Base-by-base conservation (phyloP, 2,888 invertebrate genomes). In the Lymantria dispar region DNA sequence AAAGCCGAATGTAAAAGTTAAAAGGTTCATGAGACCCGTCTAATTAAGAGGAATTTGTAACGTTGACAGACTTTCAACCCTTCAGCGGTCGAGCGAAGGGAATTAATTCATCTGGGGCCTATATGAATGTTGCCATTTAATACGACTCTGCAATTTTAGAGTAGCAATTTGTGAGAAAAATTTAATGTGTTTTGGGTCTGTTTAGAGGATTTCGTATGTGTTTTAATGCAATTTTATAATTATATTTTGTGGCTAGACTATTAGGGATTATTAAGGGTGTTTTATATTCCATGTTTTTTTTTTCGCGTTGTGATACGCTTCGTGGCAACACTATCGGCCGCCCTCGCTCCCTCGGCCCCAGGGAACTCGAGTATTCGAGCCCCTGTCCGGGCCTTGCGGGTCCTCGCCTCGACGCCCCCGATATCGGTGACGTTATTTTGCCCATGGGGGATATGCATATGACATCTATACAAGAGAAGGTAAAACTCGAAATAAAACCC, bases 41-140 rank as follows among this genome's bases (percentile, higher is more conserved):
- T 74, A 73, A 74, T 73, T 72, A 71, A 66, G 64, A 58, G 62
- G 59, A 64, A 73, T 74, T 74, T 70, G 73, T 65, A 62, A 61
- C 61, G 64, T 51, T 63, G 62, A 64, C 68, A 68, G 55, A 58
- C 50, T 57, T 65, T 57, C 56, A 57, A 68, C 66, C 69, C 65
- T 64, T 55, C 58, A 62, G 51, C 46, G 54, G 64, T 52, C 52
- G 54, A 39, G 51, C 37, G 45, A 48, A 64, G 49, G 54, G 60
- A 69, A 71, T 69, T 69, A 67, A 67, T 62, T 67, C 63, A 62
- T 68, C 60, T 50, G 66, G 55, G 55, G 62, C 60, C 57, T 58
- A 54, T 60, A 60, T 64, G 68, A 56, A 62, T 57, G 52, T 50
- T 48, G 52, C 56, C 31, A 22, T 50, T 42, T 58, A 50, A 14